Percentiles rank a stretch among this genome's conserved stretches.
These are phyloP conservation scores for Agonum fuliginosum DNA, from an alignment of 2,888 invertebrate species.

Conservation along the genomic window DNA sequence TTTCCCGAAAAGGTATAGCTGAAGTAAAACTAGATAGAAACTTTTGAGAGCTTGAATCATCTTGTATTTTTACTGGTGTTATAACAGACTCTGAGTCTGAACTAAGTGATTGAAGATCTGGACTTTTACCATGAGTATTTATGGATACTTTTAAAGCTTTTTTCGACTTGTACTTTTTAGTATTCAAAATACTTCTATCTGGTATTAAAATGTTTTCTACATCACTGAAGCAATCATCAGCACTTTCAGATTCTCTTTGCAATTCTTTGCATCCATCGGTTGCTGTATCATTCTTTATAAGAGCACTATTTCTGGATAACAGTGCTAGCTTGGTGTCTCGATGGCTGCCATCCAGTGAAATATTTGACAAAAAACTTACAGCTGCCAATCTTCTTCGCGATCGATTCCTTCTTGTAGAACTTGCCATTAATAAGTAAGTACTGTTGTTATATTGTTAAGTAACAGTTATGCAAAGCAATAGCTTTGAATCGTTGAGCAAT, in stretches of 20 bases:
- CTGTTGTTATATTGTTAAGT: conserved; percentile 34
- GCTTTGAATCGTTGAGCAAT: conserved; percentile 32
- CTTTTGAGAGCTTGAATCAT: conserved; percentile 63
- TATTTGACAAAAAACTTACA: conserved; percentile 94
- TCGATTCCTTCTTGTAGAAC: conserved; percentile 76
- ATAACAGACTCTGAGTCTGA: conserved; percentile 84
- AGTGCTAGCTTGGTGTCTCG: conserved; percentile 80
- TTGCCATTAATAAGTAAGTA: conserved; percentile 72
- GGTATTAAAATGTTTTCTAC: conserved; percentile 62
- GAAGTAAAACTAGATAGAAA: conserved; percentile 58
- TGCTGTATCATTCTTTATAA: conserved; percentile 66
- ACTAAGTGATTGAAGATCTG: conserved; percentile 79
- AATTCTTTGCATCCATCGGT: conserved; percentile 59
- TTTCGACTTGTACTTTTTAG: conserved; percentile 62
- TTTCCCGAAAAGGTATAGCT: conserved; percentile 63
- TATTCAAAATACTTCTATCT: conserved; percentile 51
- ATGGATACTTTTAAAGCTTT: conserved; percentile 64
- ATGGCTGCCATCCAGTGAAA: conserved; percentile 93
- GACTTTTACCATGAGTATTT: conserved; percentile 63
- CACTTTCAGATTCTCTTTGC: conserved; percentile 69
- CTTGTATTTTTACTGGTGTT: conserved; percentile 78
- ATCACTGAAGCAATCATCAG: conserved; percentile 69
- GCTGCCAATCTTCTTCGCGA: conserved; percentile 93
- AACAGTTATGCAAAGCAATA: conserved; percentile 30
- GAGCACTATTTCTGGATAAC: conserved; percentile 71